Evolutionary conservation across 2,797 vertebrate genomes (phyloP).

Genomic region (Scomberomorus guttatus): DNA sequence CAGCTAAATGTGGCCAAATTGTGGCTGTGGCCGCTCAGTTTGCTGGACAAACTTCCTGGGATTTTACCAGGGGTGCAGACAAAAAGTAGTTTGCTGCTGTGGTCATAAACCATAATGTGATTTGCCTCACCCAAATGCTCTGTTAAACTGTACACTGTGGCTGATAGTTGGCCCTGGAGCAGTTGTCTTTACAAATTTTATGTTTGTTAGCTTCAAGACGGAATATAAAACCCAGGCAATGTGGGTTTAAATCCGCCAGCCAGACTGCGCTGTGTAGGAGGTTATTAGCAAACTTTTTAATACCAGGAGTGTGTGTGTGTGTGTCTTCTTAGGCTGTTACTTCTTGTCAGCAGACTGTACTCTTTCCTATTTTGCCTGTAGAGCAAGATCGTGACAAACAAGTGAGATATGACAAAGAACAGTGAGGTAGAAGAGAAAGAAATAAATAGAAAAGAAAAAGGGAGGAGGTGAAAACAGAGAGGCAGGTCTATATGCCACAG

Average conservation of each 20-base stretch:
- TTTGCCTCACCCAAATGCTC: constrained; percentile 27
- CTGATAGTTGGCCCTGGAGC: constrained; percentile 1
- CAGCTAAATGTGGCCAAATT: constrained; percentile 39
- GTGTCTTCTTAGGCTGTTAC: background rate
- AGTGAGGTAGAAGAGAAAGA: constrained; percentile 28
- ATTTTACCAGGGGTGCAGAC: constrained; percentile 22
- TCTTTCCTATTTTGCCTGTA: background rate
- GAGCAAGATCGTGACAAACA: constrained; percentile 16
- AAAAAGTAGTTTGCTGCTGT: constrained; percentile 4
- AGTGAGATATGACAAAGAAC: constrained; percentile 23
- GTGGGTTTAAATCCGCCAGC: constrained; percentile 27
- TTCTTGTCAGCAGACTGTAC: background rate
- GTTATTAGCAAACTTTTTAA: constrained; percentile 39
- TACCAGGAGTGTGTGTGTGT: background rate
- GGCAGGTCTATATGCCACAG: constrained; percentile 50
- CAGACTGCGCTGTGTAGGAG: constrained; percentile 25
- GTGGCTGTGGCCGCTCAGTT: constrained; percentile 1
- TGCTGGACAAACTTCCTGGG: constrained; percentile 9
- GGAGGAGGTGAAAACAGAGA: constrained; percentile 37
- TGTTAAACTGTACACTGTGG: background rate
- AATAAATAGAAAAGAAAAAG: constrained; percentile 32
- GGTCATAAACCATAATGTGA: constrained; percentile 20
- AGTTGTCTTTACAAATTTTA: background rate
- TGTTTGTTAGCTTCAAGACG: constrained; percentile 20
- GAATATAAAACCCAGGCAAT: constrained; percentile 26